A percentile compares a stretch with the other conserved stretches of the same genome.
Conservation (phyloP, 2,888 invertebrate species). For the Zeuzera pyrina region DNA sequence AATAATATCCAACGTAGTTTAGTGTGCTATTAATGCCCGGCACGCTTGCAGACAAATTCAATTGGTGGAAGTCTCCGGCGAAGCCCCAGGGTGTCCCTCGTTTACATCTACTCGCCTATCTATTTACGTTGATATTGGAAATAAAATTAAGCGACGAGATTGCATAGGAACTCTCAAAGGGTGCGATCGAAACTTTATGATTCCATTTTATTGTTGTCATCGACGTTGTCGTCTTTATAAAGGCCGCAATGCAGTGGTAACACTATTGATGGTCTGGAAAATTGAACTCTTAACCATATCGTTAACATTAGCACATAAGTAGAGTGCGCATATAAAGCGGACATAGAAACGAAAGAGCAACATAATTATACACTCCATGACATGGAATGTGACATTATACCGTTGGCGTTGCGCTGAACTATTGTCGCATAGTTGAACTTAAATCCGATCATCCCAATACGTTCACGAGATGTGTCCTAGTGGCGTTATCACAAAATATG, state of each 20-base stretch:
- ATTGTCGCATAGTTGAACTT: slow-evolving; percentile 18
- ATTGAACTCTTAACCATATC: slow-evolving; percentile 29
- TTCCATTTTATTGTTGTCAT: slow-evolving; percentile 56
- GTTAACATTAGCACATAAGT: slow-evolving; percentile 3
- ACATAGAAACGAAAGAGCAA: slow-evolving; percentile 34
- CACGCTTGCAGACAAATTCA: slow-evolving; percentile 70
- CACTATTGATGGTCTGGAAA: slow-evolving; percentile 29
- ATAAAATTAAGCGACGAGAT: slow-evolving; percentile 63
- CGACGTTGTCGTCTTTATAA: slow-evolving; percentile 42
- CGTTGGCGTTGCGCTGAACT: slow-evolving; percentile 33
- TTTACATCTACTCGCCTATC: slow-evolving; percentile 56
- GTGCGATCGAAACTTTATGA: slow-evolving; percentile 55
- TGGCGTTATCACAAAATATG: slow-evolving; percentile 73
- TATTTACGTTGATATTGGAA: slow-evolving; percentile 58
- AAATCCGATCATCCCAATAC: slow-evolving; percentile 55
- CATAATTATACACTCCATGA: slow-evolving; percentile 4
- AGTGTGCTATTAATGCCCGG: slow-evolving; percentile 61
- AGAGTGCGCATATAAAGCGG: not conserved
- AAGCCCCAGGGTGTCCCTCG: slow-evolving; percentile 57
- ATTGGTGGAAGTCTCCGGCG: slow-evolving; percentile 60
- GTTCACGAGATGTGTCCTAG: slow-evolving; percentile 61
- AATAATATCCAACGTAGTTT: slow-evolving; percentile 58
- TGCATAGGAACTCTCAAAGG: slow-evolving; percentile 55
- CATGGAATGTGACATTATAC: slow-evolving; percentile 21
- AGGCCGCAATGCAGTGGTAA: slow-evolving; percentile 31